Conservation (phyloP, 1,140 invertebrate species). For the Drosophila parvula region DNA sequence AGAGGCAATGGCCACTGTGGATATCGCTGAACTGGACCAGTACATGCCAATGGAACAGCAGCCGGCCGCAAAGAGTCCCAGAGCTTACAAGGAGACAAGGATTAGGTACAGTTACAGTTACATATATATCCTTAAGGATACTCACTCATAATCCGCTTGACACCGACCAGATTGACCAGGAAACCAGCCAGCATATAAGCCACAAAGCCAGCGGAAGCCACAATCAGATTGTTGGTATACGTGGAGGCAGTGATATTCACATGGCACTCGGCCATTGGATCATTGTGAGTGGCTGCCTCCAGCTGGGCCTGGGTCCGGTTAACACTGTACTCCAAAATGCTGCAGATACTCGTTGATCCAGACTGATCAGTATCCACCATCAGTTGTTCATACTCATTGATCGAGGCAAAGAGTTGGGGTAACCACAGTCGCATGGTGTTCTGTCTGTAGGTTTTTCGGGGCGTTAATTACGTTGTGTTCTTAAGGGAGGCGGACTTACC, state of each 20-base stretch:
- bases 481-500: constrained; percentile 37
- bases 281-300: constrained; percentile 15
- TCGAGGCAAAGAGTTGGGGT: constrained; percentile 85
- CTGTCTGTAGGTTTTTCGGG: constrained; percentile 24
- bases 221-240: constrained; percentile 85
- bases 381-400: constrained; percentile 76
- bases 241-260: constrained; percentile 77
- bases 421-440: constrained; percentile 84
- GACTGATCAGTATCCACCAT: background rate
- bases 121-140: background rate
- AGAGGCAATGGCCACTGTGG: constrained; percentile 69
- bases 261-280: constrained; percentile 32
- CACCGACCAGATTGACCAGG: constrained; percentile 85
- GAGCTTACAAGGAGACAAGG: constrained; percentile 28
- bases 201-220: constrained; percentile 84
- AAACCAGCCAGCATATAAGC: constrained; percentile 85
- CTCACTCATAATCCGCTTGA: constrained; percentile 84
- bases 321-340: constrained; percentile 65
- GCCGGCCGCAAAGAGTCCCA: constrained; percentile 79
- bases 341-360: constrained; percentile 53
- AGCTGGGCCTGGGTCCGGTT: constrained; percentile 55
- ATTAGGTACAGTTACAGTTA: background rate
- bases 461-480: background rate
- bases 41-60: constrained; percentile 84
- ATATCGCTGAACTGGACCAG: constrained; percentile 82